These are phyloP conservation scores for Petaurus breviceps DNA, from an alignment of 2,113 vertebrate species.

Conservation along the genomic window DNA sequence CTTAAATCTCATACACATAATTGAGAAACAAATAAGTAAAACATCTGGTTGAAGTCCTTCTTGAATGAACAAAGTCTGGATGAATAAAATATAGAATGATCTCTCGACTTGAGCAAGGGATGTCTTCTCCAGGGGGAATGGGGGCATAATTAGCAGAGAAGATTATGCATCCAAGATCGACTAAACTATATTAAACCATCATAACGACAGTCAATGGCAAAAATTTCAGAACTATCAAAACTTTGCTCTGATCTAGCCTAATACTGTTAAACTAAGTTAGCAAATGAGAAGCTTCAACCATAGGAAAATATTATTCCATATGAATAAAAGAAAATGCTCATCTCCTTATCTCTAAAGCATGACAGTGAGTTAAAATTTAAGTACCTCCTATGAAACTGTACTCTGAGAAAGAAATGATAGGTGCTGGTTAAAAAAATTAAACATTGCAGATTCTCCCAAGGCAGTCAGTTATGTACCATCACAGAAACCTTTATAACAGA, in stretches of 20 bases:
- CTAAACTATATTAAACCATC: not conserved
- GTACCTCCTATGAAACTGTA: not conserved
- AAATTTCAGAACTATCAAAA: constrained; percentile 20
- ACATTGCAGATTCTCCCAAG: not conserved
- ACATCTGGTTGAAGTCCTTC: constrained; percentile 66
- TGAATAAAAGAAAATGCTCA: constrained; percentile 28
- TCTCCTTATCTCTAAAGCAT: constrained; percentile 15
- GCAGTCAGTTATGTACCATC: not conserved
- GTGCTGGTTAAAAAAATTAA: not conserved
- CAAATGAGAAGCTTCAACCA: constrained; percentile 4
- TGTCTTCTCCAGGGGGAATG: not conserved
- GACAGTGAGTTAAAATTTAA: not conserved
- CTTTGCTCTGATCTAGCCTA: constrained; percentile 9
- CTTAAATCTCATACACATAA: constrained; percentile 84
- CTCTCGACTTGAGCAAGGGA: constrained; percentile 29
- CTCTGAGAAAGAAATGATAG: not conserved
- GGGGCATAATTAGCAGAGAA: not conserved
- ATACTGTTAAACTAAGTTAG: not conserved
- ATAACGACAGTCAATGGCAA: not conserved
- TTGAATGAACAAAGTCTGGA: constrained; percentile 78
- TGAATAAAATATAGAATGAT: constrained; percentile 59
- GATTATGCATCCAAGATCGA: not conserved
- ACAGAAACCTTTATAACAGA: not conserved
- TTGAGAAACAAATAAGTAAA: constrained; percentile 87
- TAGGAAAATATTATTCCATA: constrained; percentile 27